Evolutionary conservation across 30 jellyfish, hydroid and myxozoan genomes (phyloP).

Genomic region (Aurelia aurita): DNA sequence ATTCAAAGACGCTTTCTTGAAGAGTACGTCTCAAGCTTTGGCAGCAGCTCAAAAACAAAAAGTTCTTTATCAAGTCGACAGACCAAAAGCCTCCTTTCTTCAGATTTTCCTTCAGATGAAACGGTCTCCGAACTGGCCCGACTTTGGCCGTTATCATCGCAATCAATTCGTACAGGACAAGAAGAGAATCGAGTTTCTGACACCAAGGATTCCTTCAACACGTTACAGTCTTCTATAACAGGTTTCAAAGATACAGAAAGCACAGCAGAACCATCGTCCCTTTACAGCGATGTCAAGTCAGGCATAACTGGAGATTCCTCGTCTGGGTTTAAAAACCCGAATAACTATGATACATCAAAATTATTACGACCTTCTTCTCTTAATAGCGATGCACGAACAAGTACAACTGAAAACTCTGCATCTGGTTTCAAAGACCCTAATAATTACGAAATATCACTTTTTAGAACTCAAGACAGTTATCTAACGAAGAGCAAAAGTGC

Average conservation of each 20-base stretch:
- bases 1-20: constrained; percentile 25
- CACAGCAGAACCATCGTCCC: neutral
- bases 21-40: constrained; percentile 24
- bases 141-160: constrained; percentile 38
- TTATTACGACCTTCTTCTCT: neutral
- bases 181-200: constrained; percentile 3
- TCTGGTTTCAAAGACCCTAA: constrained; percentile 43
- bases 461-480: neutral
- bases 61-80: constrained; percentile 39
- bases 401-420: neutral
- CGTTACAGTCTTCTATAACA: neutral
- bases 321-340: constrained; percentile 32
- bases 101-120: constrained; percentile 58
- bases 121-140: constrained; percentile 68
- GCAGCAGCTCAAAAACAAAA: constrained; percentile 14
- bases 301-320: neutral
- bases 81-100: constrained; percentile 23
- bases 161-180: constrained; percentile 17
- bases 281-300: neutral
- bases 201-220: neutral
- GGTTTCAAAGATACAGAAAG: neutral
- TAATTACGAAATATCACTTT: constrained; percentile 24
- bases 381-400: neutral
- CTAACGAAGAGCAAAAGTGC: neutral
- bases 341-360: constrained; percentile 23